phyloP scores from a whole-genome alignment of 2,797 vertebrate species.

The Myotis findleyi region DNA sequence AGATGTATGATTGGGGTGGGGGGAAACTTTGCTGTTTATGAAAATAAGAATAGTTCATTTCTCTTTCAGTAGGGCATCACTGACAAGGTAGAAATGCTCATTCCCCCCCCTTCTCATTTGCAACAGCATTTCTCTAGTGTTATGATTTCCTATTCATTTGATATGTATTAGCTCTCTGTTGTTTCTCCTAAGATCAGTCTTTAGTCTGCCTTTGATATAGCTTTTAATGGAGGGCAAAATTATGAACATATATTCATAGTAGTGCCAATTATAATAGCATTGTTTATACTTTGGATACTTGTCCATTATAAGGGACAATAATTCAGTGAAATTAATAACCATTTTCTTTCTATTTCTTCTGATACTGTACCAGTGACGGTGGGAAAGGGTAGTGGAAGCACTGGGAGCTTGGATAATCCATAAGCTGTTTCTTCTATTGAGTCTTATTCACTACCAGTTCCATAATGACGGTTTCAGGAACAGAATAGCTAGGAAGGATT shows the following conservation, averaged over 20 bases:
- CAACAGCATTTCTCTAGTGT: not conserved
- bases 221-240: not conserved
- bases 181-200: not conserved
- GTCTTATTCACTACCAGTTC: not conserved
- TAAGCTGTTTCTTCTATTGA: not conserved
- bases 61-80: not conserved
- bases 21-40: not conserved
- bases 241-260: not conserved
- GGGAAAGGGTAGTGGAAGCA: not conserved
- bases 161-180: not conserved
- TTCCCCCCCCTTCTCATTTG: not conserved
- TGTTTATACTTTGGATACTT: not conserved
- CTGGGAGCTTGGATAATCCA: no score
- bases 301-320: not conserved
- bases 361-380: not conserved
- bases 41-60: slow-evolving; percentile 10
- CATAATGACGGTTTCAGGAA: not conserved
- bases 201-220: not conserved
- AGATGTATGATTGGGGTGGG: slow-evolving; percentile 25
- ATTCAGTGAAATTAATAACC: not conserved
- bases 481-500: not conserved
- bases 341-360: slow-evolving; percentile 5
- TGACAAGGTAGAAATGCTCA: not conserved
- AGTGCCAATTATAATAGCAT: not conserved
- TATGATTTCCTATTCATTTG: slow-evolving; percentile 22